Conservation (phyloP, 2,888 invertebrate species). For the Lordiphosa fenestrarum region DNA sequence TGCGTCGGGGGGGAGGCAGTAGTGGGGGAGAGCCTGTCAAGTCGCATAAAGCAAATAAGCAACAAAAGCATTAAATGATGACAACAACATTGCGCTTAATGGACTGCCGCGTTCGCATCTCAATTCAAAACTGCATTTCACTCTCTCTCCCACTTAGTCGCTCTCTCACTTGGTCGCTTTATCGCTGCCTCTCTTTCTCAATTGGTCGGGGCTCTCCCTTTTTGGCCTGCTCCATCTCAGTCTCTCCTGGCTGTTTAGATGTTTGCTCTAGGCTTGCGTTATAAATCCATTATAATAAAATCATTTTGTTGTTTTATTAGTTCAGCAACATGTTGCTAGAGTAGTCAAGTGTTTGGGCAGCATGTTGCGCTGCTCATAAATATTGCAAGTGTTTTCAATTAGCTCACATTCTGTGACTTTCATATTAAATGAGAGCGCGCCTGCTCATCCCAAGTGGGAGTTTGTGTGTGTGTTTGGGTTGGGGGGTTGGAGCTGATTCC, state of each 20-base stretch:
- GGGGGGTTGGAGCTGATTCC: slow-evolving; percentile 49
- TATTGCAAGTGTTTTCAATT: slow-evolving; percentile 78
- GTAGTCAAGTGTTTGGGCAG: slow-evolving; percentile 70
- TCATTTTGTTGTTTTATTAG: slow-evolving; percentile 77
- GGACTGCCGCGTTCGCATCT: slow-evolving; percentile 70
- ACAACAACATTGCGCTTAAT: slow-evolving; percentile 76
- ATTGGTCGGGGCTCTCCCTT: slow-evolving; percentile 7
- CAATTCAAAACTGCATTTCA: slow-evolving; percentile 65
- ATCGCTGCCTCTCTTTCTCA: slow-evolving; percentile 12
- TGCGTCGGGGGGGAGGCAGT: not conserved
- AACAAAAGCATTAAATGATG: slow-evolving; percentile 75
- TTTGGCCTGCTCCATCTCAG: not conserved
- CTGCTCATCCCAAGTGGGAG: slow-evolving; percentile 29
- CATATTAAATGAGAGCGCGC: slow-evolving; percentile 68
- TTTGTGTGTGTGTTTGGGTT: slow-evolving; percentile 14
- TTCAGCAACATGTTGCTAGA: slow-evolving; percentile 72
- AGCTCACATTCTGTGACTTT: slow-evolving; percentile 76
- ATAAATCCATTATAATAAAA: slow-evolving; percentile 77
- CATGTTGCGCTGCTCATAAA: slow-evolving; percentile 73
- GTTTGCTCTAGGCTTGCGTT: slow-evolving; percentile 68
- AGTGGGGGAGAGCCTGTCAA: slow-evolving; percentile 41
- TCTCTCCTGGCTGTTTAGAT: slow-evolving; percentile 23
- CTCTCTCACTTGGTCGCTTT: not conserved
- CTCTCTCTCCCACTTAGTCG: slow-evolving; percentile 8
- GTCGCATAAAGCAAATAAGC: slow-evolving; percentile 51